Conservation (phyloP, 2,113 vertebrate genomes). For the Mellivora capensis region DNA sequence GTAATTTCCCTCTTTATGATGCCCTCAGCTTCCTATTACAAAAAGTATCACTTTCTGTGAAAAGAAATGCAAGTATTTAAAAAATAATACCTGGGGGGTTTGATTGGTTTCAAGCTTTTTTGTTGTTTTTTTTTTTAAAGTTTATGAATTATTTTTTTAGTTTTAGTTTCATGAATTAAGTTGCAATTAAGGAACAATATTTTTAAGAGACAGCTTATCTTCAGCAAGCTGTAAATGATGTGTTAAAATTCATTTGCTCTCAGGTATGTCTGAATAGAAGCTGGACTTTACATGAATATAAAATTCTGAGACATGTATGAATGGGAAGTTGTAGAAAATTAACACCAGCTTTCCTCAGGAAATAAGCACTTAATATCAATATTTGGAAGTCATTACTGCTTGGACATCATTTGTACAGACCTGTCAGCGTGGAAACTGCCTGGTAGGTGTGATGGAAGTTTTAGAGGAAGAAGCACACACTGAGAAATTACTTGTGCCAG, state of each 20-base stretch:
- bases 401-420: conserved; percentile 38
- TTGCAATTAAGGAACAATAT: background rate
- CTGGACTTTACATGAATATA: background rate
- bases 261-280: background rate
- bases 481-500: conserved; percentile 10
- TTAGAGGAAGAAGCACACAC: background rate
- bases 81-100: background rate
- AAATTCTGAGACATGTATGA: background rate
- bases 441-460: conserved; percentile 24
- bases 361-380: conserved; percentile 53
- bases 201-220: conserved; percentile 4
- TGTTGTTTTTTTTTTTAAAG: background rate
- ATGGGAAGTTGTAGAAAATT: conserved; percentile 6
- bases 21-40: background rate
- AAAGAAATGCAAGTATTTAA: background rate
- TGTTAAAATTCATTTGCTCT: background rate
- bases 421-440: conserved; percentile 37
- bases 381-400: conserved; percentile 44
- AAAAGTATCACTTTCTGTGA: background rate
- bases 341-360: conserved; percentile 11
- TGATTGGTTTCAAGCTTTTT: background rate
- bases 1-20: background rate
- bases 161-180: conserved; percentile 13
- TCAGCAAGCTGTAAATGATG: background rate
- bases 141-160: background rate